Base-by-base conservation (phyloP, 2,113 vertebrate species). In the Jacana jacana region DNA sequence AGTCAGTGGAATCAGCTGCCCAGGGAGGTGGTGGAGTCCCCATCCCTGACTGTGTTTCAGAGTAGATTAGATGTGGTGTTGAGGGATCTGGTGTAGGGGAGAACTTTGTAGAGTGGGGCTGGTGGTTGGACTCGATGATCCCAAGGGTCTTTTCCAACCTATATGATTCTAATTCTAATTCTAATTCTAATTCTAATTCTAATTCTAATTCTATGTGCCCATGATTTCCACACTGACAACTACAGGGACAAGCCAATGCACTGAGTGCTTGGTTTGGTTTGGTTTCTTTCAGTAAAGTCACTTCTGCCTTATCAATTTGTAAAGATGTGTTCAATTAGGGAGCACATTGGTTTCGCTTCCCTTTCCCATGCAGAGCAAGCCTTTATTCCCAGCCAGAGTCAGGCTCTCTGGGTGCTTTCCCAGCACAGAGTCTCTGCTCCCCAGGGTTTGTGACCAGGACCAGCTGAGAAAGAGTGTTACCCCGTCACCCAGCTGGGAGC, bases 191-290 rank as follows among this genome's bases (percentile, higher is more conserved):
- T n/a, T n/a, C n/a, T n/a, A n/a, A n/a, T n/a, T n/a, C n/a, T n/a
- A n/a, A n/a, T n/a, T n/a, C n/a, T n/a, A n/a, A n/a, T n/a, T n/a
- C n/a, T n/a, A n/a, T n/a, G 82, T 33, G 55, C 60, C 91, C 14
- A 0, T 16, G 51, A 78, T 72, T 89, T 75, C 93, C 83, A 68
- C 57, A 19, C 48, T 35, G 71, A 25, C 73, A 88, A 65, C 76
- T 55, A 81, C 33, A 60, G n/a, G 22, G 30, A 9, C 55, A 81
- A 30, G 12, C 42, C 64, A 44, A 12, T 1, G 11, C n/a, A 51
- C 0, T 31, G 54, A 42, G 5, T 3, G 20, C 14, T 3, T 27
- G 19, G 9, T n/a, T 35, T 33, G 13, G 27, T 17, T 52, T 28
- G 18, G 8, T 61, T 61, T 61, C 31, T 52, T 63, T 14, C 0